These are phyloP conservation scores for Haemorhous mexicanus DNA, from an alignment of 2,113 vertebrate genomes.

Conservation along the genomic window DNA sequence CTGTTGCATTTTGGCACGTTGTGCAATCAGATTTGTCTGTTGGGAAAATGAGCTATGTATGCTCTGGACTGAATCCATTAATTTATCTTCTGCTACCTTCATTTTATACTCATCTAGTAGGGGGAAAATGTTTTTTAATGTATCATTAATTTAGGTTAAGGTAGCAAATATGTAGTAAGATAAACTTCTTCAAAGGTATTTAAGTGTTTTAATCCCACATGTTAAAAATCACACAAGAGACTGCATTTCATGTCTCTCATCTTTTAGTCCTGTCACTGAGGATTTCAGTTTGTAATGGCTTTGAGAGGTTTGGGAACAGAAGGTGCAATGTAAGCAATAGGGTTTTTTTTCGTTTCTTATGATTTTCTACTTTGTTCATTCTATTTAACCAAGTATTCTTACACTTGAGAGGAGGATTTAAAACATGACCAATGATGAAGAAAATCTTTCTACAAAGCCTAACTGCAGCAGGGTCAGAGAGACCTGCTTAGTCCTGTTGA, in stretches of 20 bases:
- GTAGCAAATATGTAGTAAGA: neutral
- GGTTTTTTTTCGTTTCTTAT: neutral
- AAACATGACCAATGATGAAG: neutral
- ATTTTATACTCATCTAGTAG: neutral
- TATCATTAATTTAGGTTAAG: neutral
- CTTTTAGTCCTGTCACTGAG: neutral
- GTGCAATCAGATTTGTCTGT: neutral
- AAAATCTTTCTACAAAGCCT: neutral
- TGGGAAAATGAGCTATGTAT: neutral
- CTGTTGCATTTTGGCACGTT: neutral
- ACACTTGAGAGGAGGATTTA: neutral
- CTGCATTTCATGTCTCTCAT: neutral
- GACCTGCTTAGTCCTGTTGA: neutral
- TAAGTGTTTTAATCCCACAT: neutral
- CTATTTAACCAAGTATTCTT: conserved; percentile 19
- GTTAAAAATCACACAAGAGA: neutral
- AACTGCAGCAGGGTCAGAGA: neutral
- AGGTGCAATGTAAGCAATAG: neutral
- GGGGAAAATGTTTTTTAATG: neutral
- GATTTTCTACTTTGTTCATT: neutral
- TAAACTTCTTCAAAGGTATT: neutral
- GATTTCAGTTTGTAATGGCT: neutral
- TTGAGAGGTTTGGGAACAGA: neutral
- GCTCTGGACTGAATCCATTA: neutral
- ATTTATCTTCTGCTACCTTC: neutral